A percentile compares a stretch with the other conserved stretches of the same genome.
Conservation (phyloP, 2,888 invertebrate genomes). For the Chaetoderma sp. region DNA sequence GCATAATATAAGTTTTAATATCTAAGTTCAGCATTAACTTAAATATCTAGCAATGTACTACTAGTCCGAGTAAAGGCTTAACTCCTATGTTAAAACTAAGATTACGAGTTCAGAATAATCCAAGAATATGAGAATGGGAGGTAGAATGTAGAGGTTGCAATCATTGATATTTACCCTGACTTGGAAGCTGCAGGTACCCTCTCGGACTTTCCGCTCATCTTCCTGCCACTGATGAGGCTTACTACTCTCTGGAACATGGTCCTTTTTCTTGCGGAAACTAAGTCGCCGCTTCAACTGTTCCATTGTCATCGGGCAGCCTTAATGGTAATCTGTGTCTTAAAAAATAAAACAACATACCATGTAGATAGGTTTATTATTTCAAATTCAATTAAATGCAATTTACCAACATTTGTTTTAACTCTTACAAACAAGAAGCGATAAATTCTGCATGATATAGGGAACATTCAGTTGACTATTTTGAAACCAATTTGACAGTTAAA, state of each 20-base stretch:
- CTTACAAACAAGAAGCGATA: background rate
- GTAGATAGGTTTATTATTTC: background rate
- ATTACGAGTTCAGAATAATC: too few relatives aligned
- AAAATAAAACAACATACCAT: background rate
- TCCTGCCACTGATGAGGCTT: constrained; percentile 99
- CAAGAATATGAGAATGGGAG: too few relatives aligned
- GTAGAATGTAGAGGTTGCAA: too few relatives aligned
- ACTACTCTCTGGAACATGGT: constrained; percentile 79
- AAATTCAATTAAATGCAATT: background rate
- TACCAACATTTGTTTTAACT: background rate
- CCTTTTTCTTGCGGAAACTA: constrained; percentile 82
- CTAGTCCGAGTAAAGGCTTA: too few relatives aligned
- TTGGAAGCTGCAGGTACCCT: constrained; percentile 95
- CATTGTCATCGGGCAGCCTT: constrained; percentile 45
- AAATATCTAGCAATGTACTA: too few relatives aligned
- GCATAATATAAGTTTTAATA: too few relatives aligned
- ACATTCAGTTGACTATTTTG: too few relatives aligned
- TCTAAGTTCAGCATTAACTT: too few relatives aligned
- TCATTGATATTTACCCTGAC: constrained; percentile 90
- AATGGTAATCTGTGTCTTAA: too few relatives aligned
- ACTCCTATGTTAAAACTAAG: too few relatives aligned
- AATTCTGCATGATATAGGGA: too few relatives aligned
- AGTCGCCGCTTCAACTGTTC: constrained; percentile 66
- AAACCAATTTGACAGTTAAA: too few relatives aligned
- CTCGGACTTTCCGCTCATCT: constrained; percentile 95